phyloP scores from a whole-genome alignment of 2,113 vertebrate genomes.

The Tor tambroides region DNA sequence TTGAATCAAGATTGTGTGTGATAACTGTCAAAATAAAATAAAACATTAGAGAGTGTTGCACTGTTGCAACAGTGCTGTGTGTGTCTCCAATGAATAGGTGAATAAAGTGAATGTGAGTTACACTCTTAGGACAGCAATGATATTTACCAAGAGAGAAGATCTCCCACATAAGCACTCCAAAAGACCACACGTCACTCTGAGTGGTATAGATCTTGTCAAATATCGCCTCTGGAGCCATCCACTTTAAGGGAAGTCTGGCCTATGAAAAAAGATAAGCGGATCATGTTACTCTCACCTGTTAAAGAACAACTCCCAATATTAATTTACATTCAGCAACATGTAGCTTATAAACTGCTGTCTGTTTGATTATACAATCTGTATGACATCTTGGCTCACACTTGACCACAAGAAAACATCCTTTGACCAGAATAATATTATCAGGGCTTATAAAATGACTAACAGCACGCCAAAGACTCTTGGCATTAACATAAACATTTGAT shows the following conservation, averaged over 20 bases:
- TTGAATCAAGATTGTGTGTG: conserved; percentile 23
- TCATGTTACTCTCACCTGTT: conserved; percentile 25
- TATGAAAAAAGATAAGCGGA: conserved; percentile 59
- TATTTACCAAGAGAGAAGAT: conserved; percentile 93
- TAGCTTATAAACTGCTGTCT: background rate
- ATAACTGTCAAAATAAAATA: background rate
- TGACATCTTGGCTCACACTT: conserved; percentile 28
- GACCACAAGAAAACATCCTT: conserved; percentile 42
- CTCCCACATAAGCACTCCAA: conserved; percentile 93
- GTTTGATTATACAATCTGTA: conserved; percentile 38
- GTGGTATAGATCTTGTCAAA: conserved; percentile 96
- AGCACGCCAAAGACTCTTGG: conserved; percentile 29
- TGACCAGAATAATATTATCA: conserved; percentile 25
- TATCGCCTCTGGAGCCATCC: conserved; percentile 97
- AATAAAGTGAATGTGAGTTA: background rate
- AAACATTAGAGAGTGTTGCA: too few species aligned
- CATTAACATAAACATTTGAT: conserved; percentile 48
- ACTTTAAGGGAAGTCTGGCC: conserved; percentile 93
- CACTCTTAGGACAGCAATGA: background rate
- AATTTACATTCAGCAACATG: background rate
- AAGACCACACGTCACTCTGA: conserved; percentile 95
- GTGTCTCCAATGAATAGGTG: too few species aligned
- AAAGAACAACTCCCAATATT: background rate
- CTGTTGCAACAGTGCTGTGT: background rate
- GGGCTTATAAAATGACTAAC: conserved; percentile 43